phyloP scores from a whole-genome alignment of 1,140 invertebrate species.

The Lepidostoma basale region DNA sequence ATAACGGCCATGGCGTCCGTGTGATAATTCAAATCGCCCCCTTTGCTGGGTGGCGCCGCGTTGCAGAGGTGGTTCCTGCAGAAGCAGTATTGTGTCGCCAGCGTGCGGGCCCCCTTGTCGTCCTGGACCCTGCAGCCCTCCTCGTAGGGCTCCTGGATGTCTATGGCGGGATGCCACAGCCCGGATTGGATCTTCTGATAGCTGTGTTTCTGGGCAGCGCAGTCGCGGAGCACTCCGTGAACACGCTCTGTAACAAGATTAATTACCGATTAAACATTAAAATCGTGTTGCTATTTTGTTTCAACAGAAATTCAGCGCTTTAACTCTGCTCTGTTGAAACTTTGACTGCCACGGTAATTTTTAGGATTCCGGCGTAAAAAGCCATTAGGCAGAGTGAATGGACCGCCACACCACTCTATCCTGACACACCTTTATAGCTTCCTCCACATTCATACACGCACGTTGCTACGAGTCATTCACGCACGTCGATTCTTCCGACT shows the following conservation, averaged over 20 bases:
- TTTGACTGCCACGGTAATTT: too few relatives aligned
- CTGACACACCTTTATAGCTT: too few relatives aligned
- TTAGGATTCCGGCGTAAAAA: too few relatives aligned
- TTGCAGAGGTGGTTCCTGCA: slow-evolving; percentile 72
- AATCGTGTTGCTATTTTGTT: too few relatives aligned
- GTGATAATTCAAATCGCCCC: slow-evolving; percentile 52
- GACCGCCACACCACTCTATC: too few relatives aligned
- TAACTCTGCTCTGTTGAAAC: too few relatives aligned
- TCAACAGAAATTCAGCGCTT: too few relatives aligned
- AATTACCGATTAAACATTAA: background rate
- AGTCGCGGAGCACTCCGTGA: slow-evolving; percentile 69
- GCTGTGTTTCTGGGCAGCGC: slow-evolving; percentile 72
- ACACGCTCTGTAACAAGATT: slow-evolving; percentile 65
- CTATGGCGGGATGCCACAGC: slow-evolving; percentile 65
- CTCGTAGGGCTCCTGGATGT: slow-evolving; percentile 68
- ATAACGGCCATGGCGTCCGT: slow-evolving; percentile 64
- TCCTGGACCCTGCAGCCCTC: slow-evolving; percentile 70
- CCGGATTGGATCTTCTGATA: slow-evolving; percentile 65
- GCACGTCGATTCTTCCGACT: too few relatives aligned
- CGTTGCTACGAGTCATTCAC: too few relatives aligned
- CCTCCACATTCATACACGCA: too few relatives aligned
- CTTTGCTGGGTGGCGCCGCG: slow-evolving; percentile 53
- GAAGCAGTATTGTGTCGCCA: slow-evolving; percentile 68
- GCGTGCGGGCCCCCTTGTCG: slow-evolving; percentile 64
- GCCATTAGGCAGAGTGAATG: too few relatives aligned